These are phyloP conservation scores for Microplitis manilae DNA, from an alignment of 2,888 invertebrate species.

Conservation along the genomic window DNA sequence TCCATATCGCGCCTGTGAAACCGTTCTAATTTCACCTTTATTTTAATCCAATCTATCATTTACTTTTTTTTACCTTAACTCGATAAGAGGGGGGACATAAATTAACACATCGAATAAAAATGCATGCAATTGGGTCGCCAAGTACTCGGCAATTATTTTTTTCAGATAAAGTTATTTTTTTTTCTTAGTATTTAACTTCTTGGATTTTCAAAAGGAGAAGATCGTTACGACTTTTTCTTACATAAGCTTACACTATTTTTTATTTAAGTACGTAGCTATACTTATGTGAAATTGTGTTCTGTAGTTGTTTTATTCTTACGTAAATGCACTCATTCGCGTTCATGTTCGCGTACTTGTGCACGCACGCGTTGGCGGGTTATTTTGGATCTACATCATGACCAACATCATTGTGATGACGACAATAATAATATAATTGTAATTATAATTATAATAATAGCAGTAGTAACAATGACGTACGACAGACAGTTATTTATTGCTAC, in stretches of 20 bases:
- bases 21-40: conserved; percentile 21
- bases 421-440: background rate
- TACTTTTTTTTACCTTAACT: background rate
- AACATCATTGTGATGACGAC: conserved; percentile 3
- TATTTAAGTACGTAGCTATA: background rate
- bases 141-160: background rate
- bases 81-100: background rate
- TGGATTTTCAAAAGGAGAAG: background rate
- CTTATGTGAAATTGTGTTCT: conserved; percentile 4
- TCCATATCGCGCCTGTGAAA: conserved; percentile 16
- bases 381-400: conserved; percentile 27
- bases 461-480: background rate
- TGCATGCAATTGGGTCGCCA: conserved; percentile 4
- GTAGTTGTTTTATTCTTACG: conserved; percentile 28
- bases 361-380: conserved; percentile 30
- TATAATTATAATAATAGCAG: background rate
- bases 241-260: background rate
- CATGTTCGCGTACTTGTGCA: conserved; percentile 27
- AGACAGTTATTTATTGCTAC: background rate
- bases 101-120: background rate
- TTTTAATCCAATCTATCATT: conserved; percentile 18
- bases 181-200: background rate
- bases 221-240: background rate
- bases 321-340: conserved; percentile 16
- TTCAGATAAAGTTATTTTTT: background rate